These are phyloP conservation scores for Perca flavescens DNA, from an alignment of 2,113 vertebrate species.

Conservation along the genomic window DNA sequence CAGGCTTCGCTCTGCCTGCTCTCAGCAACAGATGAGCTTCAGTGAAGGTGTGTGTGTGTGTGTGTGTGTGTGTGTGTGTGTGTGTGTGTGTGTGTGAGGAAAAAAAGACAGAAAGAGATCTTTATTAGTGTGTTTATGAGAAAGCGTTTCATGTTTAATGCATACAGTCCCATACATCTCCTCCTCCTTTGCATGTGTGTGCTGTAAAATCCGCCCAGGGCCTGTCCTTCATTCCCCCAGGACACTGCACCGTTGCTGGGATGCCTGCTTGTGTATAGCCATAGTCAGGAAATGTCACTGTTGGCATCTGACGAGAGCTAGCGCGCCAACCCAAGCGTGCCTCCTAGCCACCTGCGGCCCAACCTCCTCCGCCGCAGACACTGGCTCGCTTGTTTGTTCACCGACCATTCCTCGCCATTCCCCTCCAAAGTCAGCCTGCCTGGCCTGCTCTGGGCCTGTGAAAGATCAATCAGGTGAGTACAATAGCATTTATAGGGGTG, in stretches of 20 bases:
- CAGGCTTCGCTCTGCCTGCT: conserved; percentile 40
- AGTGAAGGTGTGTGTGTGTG: conserved; percentile 47
- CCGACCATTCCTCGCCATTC: conserved; percentile 67
- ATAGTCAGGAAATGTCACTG: conserved; percentile 84
- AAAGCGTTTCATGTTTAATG: conserved; percentile 61
- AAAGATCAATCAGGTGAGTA: conserved; percentile 85
- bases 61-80: conserved; percentile 50
- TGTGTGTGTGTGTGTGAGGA: conserved; percentile 36
- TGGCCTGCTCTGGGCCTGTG: conserved; percentile 71
- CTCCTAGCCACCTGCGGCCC: conserved; percentile 84
- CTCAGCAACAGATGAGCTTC: conserved; percentile 52
- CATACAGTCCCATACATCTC: conserved; percentile 35
- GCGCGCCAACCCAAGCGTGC: conserved; percentile 79
- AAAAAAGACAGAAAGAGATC: conserved; percentile 56
- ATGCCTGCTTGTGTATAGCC: conserved; percentile 80
- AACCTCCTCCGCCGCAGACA: conserved; percentile 75
- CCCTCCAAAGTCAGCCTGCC: conserved; percentile 77
- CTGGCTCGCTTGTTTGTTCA: conserved; percentile 82
- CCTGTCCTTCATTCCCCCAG: conserved; percentile 80
- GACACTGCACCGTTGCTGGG: conserved; percentile 82
- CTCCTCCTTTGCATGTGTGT: conserved; percentile 33
- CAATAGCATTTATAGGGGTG: conserved; percentile 84
- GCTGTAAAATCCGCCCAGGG: conserved; percentile 64
- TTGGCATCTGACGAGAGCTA: conserved; percentile 78
- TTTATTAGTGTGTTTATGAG: conserved; percentile 61